Evolutionary conservation across 64 coral and sea anemone species (phyloP).

Genomic region (Catalaphyllia jardinei): DNA sequence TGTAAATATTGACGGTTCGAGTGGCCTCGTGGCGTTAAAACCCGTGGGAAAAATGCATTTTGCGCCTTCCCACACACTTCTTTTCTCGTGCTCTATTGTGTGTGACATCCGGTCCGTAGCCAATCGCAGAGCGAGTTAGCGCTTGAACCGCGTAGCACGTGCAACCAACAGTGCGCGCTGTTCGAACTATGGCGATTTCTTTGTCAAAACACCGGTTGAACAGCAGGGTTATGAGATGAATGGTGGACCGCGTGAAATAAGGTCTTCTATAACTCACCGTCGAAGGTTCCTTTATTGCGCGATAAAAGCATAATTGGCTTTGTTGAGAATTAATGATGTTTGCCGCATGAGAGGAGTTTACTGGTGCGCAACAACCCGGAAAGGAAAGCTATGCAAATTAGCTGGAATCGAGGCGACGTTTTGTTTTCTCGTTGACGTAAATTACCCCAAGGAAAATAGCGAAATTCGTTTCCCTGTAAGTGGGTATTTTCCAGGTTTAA

Average conservation of each 20-base stretch:
- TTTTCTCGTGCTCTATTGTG: constrained; percentile 43
- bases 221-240: not conserved
- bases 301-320: not conserved
- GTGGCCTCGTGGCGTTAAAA: constrained; percentile 40
- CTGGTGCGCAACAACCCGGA: not conserved
- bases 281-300: not conserved
- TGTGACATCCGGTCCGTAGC: constrained; percentile 24
- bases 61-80: constrained; percentile 47
- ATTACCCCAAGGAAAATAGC: not conserved
- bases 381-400: not conserved
- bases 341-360: not conserved
- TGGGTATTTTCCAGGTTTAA: too few relatives aligned
- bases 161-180: not conserved
- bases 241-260: not conserved
- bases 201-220: not conserved
- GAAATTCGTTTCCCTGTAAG: too few relatives aligned
- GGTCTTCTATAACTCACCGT: not conserved
- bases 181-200: not conserved
- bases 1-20: constrained; percentile 48
- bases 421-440: not conserved
- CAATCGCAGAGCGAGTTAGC: not conserved
- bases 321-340: not conserved
- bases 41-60: constrained; percentile 49
- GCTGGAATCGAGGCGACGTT: not conserved
- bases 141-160: not conserved